Conservation (phyloP, 2,113 vertebrate species). For the Megaleporinus macrocephalus region DNA sequence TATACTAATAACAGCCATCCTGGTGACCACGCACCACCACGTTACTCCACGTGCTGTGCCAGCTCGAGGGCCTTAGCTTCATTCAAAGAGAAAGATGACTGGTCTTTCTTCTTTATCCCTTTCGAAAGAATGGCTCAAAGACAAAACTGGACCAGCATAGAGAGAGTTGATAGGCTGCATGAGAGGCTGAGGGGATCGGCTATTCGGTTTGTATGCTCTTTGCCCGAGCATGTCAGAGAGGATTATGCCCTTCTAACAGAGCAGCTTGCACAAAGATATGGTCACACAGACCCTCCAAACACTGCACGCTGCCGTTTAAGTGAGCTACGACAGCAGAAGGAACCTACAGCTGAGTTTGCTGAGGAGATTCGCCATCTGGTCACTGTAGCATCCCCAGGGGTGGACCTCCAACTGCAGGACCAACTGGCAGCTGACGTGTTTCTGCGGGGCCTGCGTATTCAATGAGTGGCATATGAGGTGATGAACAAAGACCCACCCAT, state of each 20-base stretch:
- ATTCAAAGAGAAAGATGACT: slow-evolving; percentile 1
- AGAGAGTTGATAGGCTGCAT: slow-evolving; percentile 20
- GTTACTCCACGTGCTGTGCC: background rate
- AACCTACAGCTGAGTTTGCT: slow-evolving; percentile 11
- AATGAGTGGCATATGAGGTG: slow-evolving; percentile 15
- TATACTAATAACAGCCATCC: too few relatives aligned
- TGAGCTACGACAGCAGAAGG: slow-evolving; percentile 4
- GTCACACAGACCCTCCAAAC: background rate
- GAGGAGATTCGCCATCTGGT: background rate
- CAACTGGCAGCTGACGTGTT: slow-evolving; percentile 12
- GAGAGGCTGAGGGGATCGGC: background rate
- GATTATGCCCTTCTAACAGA: slow-evolving; percentile 5
- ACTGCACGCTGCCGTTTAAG: background rate
- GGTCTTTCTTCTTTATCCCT: slow-evolving; percentile 1
- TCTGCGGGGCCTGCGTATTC: background rate
- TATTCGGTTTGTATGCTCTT: slow-evolving; percentile 9
- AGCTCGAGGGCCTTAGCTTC: background rate
- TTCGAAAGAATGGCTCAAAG: slow-evolving; percentile 15
- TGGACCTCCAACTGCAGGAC: background rate
- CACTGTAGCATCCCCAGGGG: slow-evolving; percentile 18
- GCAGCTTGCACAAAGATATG: slow-evolving; percentile 6
- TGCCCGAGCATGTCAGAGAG: slow-evolving; percentile 23
- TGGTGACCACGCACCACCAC: background rate
- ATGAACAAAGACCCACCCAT: slow-evolving; percentile 18
- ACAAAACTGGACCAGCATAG: slow-evolving; percentile 9